A percentile compares a stretch with the other conserved stretches of the same genome.
Conservation (phyloP, 2,113 vertebrate genomes). For the Podocnemis expansa region DNA sequence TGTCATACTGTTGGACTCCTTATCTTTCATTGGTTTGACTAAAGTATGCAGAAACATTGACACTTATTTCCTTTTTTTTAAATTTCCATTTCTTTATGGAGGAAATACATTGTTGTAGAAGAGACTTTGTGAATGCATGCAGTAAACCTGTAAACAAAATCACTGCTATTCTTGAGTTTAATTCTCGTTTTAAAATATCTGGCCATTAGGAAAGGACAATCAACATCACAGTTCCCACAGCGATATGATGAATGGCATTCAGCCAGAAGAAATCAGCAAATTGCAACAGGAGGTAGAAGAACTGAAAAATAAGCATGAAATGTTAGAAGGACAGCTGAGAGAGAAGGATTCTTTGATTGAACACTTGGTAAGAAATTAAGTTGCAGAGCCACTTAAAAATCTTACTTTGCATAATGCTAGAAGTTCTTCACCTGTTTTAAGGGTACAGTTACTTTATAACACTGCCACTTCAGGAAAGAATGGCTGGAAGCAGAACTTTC, state of each 20-base stretch:
- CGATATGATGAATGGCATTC: constrained; percentile 87
- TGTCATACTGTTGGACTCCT: neutral
- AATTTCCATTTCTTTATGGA: neutral
- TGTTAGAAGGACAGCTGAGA: constrained; percentile 84
- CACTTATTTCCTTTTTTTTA: neutral
- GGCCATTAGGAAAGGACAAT: constrained; percentile 79
- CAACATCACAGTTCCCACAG: constrained; percentile 76
- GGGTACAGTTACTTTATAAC: too few relatives aligned
- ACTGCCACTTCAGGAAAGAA: too few relatives aligned
- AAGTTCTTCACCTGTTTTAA: neutral
- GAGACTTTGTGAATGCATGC: neutral
- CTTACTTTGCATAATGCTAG: neutral
- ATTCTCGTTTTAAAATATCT: neutral
- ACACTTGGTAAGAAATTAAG: constrained; percentile 79
- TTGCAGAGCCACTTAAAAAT: neutral
- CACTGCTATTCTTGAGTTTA: neutral
- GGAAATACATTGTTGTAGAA: fast-evolving
- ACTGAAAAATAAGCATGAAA: constrained; percentile 82
- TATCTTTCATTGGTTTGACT: neutral
- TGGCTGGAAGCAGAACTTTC: too few relatives aligned
- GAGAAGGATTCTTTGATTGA: constrained; percentile 88
- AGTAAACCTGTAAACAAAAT: fast-evolving
- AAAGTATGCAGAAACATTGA: neutral
- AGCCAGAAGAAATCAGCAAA: constrained; percentile 86
- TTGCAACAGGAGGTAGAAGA: constrained; percentile 88